Base-by-base conservation (phyloP, 2,888 invertebrate species). In the Bombylius discolor region DNA sequence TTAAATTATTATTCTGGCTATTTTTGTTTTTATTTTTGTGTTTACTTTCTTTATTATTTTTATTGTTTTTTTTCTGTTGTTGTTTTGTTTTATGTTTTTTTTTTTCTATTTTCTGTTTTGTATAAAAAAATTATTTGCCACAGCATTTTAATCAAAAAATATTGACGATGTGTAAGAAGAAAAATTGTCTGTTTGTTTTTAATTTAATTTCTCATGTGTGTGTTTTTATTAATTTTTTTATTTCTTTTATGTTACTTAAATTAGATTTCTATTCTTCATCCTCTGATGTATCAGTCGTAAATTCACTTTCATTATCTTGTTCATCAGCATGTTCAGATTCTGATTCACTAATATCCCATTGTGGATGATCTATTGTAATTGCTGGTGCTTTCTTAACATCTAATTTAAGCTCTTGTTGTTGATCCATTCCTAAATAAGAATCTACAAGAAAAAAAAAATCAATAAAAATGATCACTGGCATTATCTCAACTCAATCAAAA, bases 391-490 rank as follows among this genome's bases (percentile, higher is more conserved):
- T 93, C 75, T 96, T 91, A 60, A 99, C 98, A 73, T 98, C 96
- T 75, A 98, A 76, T 86, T 95, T 96, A 68, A 98, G 87, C 73
- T 94, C 94, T 68, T 90, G 87, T 66, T 87, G 85, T 74, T 94
- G 93, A 76, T 99, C 97, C 79, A 94, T 92, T 61, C 97, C 97
- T 64, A 97, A 78, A 75, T 98, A 99, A 6, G 97, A 97, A 77
- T 99, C 99, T 76, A 32, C 4, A 57, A 58, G 36, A 46, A 23
- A 31, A 44, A 47, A 1, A 45, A 14, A 45, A 45, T 7, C 6
- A 7, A 14, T 23, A 23, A 23, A 23, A 23, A 23, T 23, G 1
- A 23, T 23, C 23, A 23, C 23, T 23, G 23, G 23, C 23, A 23
- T 23, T 23, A 23, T 23, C 23, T 8, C 44, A 5, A 45, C 5